Conservation (phyloP, 2,113 vertebrate species). For the Pygoscelis antarcticus region DNA sequence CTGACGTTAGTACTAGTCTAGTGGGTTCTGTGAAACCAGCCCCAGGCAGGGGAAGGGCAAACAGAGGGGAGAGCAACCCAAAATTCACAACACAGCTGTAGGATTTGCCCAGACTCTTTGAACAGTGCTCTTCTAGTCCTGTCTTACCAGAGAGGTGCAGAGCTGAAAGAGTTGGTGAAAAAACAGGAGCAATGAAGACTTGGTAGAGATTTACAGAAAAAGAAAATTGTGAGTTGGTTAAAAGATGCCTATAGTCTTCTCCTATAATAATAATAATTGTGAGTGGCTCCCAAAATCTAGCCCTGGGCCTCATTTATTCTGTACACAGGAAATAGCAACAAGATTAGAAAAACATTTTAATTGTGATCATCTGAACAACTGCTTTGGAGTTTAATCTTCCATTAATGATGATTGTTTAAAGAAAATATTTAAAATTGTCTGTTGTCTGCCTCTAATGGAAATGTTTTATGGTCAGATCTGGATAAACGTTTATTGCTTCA, state of each 20-base stretch:
- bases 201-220: background rate
- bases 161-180: background rate
- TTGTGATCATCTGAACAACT: background rate
- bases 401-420: background rate
- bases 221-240: background rate
- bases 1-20: background rate
- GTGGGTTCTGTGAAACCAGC: background rate
- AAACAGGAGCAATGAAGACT: background rate
- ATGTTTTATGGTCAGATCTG: background rate
- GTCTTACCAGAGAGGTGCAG: background rate
- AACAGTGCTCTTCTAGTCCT: background rate
- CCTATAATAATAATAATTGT: background rate
- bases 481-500: background rate
- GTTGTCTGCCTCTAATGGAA: background rate
- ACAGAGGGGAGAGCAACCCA: background rate
- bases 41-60: background rate
- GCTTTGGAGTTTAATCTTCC: background rate
- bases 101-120: background rate
- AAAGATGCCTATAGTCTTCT: background rate
- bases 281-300: background rate
- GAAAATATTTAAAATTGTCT: background rate
- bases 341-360: conserved; percentile 2
- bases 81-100: background rate
- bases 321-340: background rate
- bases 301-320: background rate